Base-by-base conservation (phyloP, 2,797 vertebrate genomes). In the Hippoglossus hippoglossus region DNA sequence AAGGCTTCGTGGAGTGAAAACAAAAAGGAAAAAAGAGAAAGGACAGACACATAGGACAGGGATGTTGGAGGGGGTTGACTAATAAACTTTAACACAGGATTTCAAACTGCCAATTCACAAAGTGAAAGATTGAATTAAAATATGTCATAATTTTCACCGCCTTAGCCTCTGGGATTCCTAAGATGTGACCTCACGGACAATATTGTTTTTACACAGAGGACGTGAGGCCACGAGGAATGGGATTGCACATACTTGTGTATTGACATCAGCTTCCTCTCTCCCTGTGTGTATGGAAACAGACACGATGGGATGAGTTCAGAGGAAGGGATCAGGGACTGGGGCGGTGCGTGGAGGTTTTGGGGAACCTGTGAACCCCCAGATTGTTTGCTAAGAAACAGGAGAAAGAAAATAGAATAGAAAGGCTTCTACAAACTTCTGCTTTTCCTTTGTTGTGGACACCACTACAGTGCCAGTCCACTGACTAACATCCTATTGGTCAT, bases 61-160 rank as follows among this genome's bases (percentile, higher is more conserved):
- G 80, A 84, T 63, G 75, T 73, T 56, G 39, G 51, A 75, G 60
- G 21, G 60, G 78, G 67, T 36, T 26, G 31, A 41, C 64, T 83
- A 68, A 86, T 83, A 90, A 86, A 58, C 64, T 72, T 73, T 83
- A 87, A 84, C 88, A 86, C 83, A 83, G 87, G 84, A 87, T 85
- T 92, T 92, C 63, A 78, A 90, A 80, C 87, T 90, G 91, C 88
- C 91, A 91, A 82, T 88, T 90, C 63, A 15, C 75, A 89, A 88
- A 93, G 88, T 93, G 85, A 93, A 91, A 92, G 79, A 92, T 93
- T 94, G 92, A 94, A 94, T 94, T 94, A 93, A 94, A 94, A 90
- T 87, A 84, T 93, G 91, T 94, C 90, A 91, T 91, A 82, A 88
- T 92, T 92, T 89, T 92, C 84, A 84, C 83, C 73, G 84, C 88